A percentile compares a stretch with the other conserved stretches of the same genome.
phyloP scores from a whole-genome alignment of 2,113 vertebrate genomes.

The Odobenus rosmarus region DNA sequence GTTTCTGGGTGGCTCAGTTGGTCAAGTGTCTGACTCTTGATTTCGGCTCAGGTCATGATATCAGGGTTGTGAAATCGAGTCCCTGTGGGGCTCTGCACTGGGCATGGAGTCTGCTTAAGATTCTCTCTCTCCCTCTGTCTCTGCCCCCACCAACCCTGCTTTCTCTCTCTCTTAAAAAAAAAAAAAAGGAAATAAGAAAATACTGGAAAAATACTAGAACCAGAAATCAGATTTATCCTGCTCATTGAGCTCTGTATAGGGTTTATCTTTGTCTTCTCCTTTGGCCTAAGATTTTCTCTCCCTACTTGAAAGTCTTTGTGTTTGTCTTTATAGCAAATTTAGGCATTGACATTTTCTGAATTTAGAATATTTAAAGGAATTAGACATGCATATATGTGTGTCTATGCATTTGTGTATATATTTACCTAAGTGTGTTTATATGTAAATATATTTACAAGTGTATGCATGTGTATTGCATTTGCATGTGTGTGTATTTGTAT shows the following conservation, averaged over 20 bases:
- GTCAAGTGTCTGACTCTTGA: not conserved
- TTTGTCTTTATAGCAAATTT: not conserved
- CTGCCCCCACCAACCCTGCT: too few species aligned
- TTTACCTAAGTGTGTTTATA: not conserved
- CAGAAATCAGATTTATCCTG: not conserved
- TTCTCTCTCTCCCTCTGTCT: not conserved
- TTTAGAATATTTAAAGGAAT: conserved; percentile 1
- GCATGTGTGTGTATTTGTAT: not conserved
- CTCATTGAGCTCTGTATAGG: not conserved
- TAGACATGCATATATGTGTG: not conserved
- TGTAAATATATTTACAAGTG: not conserved
- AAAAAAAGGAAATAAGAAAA: not conserved
- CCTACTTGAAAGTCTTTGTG: not conserved
- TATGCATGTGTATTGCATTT: not conserved
- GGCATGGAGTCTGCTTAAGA: not conserved
- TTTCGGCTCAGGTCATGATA: not conserved
- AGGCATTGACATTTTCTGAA: not conserved
- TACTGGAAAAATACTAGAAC: not conserved
- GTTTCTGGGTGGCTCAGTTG: not conserved
- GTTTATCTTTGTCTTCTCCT: not conserved
- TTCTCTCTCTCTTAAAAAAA: too few species aligned
- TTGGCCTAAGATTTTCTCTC: not conserved
- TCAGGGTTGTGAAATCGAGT: not conserved
- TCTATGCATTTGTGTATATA: not conserved
- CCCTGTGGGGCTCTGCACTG: not conserved